Base-by-base conservation (phyloP, 53 echinoderm and acorn worm genomes). In the Henricia sp. region DNA sequence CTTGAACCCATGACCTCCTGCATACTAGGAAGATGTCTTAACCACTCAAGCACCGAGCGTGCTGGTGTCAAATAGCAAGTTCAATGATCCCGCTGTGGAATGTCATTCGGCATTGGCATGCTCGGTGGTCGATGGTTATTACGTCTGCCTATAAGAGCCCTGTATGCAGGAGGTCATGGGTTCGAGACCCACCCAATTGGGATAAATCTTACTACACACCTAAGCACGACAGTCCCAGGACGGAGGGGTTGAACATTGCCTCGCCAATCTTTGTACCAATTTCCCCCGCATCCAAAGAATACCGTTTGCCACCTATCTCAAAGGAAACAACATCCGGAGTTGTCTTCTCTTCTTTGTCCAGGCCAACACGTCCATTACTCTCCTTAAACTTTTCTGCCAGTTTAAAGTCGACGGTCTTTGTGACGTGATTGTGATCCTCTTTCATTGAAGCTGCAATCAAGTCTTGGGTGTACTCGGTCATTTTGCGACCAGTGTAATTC, bases 251-350 rank as follows among this genome's bases (percentile, higher is more conserved):
- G 2, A 88, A 24, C 3, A 88, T 37, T 19, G 62, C 59, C 39
- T 88, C 88, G 59, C 82, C 88, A 71, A 82, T 37, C 65, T 88
- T 48, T 19, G 38, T 51, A 0, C 88, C 88, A 64, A 88, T 62
- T 28, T 55, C 26, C 38, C 70, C 37, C 28, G 70, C 43, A 46
- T 74, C 75, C 11, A 55, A 23, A 54, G 36, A 74, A 30, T 53
- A 74, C 24, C 34, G 5, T 37, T 74, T 54, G 36, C 21, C 21
- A 0, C 37, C 54, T 17, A 52, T 6, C 3, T 55, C 58, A 23
- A 55, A 24, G 16, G 35, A 23, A 13, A 74, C 58, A 19, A 35
- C 35, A 17, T 54, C 23, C 3, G 25, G 17, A 10, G 58, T 32
- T 3, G 35, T 27, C 14, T 52, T 37, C 23, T 53, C 55, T 14